These are phyloP conservation scores for Sciurus vulgaris DNA, from an alignment of 2,797 vertebrate species.

Conservation along the genomic window DNA sequence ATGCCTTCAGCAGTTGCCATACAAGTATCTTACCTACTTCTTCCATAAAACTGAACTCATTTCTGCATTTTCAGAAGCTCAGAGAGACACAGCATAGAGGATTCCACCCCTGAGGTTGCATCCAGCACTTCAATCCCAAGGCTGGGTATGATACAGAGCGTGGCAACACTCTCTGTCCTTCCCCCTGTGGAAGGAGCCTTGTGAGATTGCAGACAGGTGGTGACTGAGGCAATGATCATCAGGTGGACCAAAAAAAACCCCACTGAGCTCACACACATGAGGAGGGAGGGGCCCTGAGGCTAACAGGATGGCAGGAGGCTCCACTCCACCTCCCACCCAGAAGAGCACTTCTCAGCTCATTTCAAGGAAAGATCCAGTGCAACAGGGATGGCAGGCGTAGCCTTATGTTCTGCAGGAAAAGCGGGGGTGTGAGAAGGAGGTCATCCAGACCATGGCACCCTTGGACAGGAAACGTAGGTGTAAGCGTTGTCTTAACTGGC, in stretches of 20 bases:
- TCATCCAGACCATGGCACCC: background rate
- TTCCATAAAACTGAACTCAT: background rate
- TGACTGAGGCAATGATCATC: background rate
- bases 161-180: no score
- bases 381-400: rapidly evolving
- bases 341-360: background rate
- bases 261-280: background rate
- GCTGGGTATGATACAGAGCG: background rate
- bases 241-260: background rate
- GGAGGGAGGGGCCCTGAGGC: background rate
- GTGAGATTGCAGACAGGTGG: background rate
- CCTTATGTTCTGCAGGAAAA: background rate
- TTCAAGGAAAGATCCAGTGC: background rate
- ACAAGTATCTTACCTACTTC: background rate
- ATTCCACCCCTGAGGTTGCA: background rate
- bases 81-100: background rate
- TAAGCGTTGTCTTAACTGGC: background rate
- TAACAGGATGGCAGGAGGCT: background rate
- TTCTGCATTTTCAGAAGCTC: background rate
- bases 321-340: background rate
- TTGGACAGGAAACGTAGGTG: no score
- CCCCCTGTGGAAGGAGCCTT: background rate
- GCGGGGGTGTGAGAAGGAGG: no score
- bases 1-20: background rate
- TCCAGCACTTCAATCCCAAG: background rate